Evolutionary conservation across 1,140 invertebrate genomes (phyloP).

Genomic region (Hycleus cichorii): DNA sequence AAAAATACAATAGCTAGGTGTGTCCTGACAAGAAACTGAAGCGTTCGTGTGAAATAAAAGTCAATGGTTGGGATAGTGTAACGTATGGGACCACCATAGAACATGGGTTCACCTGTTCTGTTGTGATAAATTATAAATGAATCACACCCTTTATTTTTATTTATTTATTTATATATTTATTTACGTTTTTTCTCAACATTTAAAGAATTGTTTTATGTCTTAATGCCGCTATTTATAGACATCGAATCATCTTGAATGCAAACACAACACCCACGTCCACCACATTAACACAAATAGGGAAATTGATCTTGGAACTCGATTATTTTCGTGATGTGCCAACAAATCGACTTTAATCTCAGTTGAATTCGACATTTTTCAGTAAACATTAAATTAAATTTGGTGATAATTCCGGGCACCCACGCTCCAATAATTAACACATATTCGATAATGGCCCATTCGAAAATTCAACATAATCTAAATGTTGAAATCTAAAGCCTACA

Average conservation of each 20-base stretch:
- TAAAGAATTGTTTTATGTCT: constrained; percentile 18
- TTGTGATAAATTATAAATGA: constrained; percentile 17
- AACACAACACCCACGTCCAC: constrained; percentile 1
- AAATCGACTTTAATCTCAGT: too few relatives aligned
- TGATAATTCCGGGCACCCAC: too few relatives aligned
- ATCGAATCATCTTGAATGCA: not conserved
- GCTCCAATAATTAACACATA: too few relatives aligned
- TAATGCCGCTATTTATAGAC: constrained; percentile 18
- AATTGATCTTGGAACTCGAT: too few relatives aligned
- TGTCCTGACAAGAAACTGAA: constrained; percentile 14
- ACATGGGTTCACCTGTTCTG: constrained; percentile 13
- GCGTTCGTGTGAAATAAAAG: constrained; percentile 13
- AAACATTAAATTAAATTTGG: too few relatives aligned
- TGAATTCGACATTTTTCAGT: too few relatives aligned
- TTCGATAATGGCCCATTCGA: too few relatives aligned
- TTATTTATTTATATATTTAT: too few relatives aligned
- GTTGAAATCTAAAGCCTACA: too few relatives aligned
- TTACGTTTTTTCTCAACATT: not conserved
- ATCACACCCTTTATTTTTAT: constrained; percentile 14
- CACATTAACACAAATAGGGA: not conserved
- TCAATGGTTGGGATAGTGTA: constrained; percentile 7
- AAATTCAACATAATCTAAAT: too few relatives aligned
- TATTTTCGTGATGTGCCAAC: too few relatives aligned
- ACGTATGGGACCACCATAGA: constrained; percentile 14
- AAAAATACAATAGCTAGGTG: constrained; percentile 17